phyloP scores from a whole-genome alignment of 35 echinoderm and acorn worm genomes.

The Acanthaster planci region DNA sequence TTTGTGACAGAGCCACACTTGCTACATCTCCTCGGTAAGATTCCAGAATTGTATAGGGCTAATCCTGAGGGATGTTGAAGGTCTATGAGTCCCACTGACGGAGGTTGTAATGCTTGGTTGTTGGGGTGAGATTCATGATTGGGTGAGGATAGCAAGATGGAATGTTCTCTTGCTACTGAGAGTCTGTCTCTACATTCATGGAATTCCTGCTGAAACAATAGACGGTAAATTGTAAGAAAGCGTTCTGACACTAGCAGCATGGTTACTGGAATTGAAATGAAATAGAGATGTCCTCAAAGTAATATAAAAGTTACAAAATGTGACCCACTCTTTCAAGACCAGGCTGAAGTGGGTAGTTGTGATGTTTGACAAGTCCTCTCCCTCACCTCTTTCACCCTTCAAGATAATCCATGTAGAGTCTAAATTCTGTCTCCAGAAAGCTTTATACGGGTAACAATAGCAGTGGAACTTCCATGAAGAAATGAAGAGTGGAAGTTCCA shows the following conservation, averaged over 20 bases:
- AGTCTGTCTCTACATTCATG: constrained; percentile 7
- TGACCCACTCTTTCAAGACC: too few relatives aligned
- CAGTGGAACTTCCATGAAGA: too few relatives aligned
- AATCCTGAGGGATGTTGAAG: background rate
- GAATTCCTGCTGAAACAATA: background rate
- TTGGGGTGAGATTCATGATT: background rate
- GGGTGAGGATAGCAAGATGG: background rate
- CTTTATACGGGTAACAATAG: too few relatives aligned
- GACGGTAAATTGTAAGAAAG: too few relatives aligned
- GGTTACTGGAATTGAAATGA: too few relatives aligned
- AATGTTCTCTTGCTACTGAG: background rate
- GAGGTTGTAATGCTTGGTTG: background rate
- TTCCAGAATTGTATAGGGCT: background rate
- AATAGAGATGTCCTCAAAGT: background rate
- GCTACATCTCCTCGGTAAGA: background rate
- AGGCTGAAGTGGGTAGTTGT: too few relatives aligned
- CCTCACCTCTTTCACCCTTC: too few relatives aligned
- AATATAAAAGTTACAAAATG: too few relatives aligned
- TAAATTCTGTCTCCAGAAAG: background rate
- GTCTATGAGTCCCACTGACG: background rate
- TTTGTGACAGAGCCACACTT: background rate
- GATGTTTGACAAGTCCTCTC: too few relatives aligned
- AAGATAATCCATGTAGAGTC: too few relatives aligned
- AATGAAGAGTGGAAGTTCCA: too few relatives aligned
- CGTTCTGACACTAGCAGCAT: too few relatives aligned